Conservation (phyloP, 2,888 invertebrate genomes). For the Neuroscelio doddi region DNA sequence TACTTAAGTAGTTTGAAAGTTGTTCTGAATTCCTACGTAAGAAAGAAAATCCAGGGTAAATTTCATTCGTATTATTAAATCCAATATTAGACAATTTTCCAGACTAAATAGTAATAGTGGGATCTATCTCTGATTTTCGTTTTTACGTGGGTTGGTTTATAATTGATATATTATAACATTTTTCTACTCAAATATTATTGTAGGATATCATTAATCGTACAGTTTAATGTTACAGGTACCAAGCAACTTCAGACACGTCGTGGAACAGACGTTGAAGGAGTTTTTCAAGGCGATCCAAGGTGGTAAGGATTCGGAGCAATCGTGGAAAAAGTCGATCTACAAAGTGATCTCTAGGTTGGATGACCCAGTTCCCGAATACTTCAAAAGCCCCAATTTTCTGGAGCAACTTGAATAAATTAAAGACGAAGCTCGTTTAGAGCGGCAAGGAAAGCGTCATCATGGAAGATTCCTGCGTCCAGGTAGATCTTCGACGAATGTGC, state of each 20-base stretch:
- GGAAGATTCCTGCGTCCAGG: slow-evolving; percentile 57
- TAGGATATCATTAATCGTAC: not conserved
- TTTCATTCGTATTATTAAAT: too few species aligned
- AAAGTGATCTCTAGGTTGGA: slow-evolving; percentile 99
- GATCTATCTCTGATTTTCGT: too few species aligned
- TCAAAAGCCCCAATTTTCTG: slow-evolving; percentile 99
- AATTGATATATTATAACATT: too few species aligned
- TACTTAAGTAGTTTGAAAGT: too few species aligned
- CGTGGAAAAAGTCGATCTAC: slow-evolving; percentile 99
- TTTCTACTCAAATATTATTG: too few species aligned
- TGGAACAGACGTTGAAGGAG: slow-evolving; percentile 97
- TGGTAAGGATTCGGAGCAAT: slow-evolving; percentile 98
- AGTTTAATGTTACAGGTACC: slow-evolving; percentile 86
- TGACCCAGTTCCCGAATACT: slow-evolving; percentile 99
- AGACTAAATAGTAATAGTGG: too few species aligned
- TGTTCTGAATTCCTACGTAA: too few species aligned
- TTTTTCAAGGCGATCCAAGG: slow-evolving; percentile 99
- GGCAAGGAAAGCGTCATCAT: slow-evolving; percentile 53
- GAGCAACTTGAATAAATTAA: slow-evolving; percentile 93
- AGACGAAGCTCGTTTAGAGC: slow-evolving; percentile 16
- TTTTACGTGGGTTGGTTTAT: too few species aligned
- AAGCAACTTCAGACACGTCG: slow-evolving; percentile 95
- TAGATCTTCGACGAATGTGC: slow-evolving; percentile 57
- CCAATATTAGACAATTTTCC: too few species aligned
- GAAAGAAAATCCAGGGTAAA: too few species aligned